Percentiles rank a stretch among this genome's conserved stretches.
Evolutionary conservation across 2,888 invertebrate species (phyloP).

Genomic region (Perizoma affinitatum): DNA sequence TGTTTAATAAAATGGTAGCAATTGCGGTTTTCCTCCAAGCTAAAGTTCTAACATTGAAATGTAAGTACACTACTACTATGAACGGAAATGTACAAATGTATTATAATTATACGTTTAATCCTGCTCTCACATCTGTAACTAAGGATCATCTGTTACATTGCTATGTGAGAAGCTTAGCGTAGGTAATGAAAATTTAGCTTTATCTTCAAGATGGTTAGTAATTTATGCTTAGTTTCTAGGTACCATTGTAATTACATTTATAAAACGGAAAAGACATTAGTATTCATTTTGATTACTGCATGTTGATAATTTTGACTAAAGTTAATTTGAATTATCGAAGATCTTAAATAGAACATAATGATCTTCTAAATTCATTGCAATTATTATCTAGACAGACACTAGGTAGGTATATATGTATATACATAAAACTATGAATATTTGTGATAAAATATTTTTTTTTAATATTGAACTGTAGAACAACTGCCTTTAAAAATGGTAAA

Average conservation of each 20-base stretch:
- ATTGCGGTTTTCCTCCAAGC: constrained; percentile 22
- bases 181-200: constrained; percentile 24
- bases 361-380: too few relatives aligned
- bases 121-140: constrained; percentile 27
- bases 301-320: too few relatives aligned
- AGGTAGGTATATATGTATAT: too few relatives aligned
- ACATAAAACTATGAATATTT: too few relatives aligned
- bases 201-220: constrained; percentile 14
- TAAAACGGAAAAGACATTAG: neutral
- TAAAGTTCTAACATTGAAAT: constrained; percentile 1
- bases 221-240: constrained; percentile 4
- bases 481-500: too few relatives aligned
- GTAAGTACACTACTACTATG: neutral
- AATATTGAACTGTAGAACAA: too few relatives aligned
- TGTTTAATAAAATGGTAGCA: neutral
- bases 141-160: constrained; percentile 24
- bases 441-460: too few relatives aligned
- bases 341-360: too few relatives aligned
- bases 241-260: neutral
- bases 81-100: constrained; percentile 6
- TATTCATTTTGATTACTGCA: neutral
- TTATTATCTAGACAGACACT: too few relatives aligned
- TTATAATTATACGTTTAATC: neutral
- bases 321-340: too few relatives aligned
- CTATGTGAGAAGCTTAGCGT: constrained; percentile 20